Evolutionary conservation across 2,797 vertebrate genomes (phyloP).

Genomic region (Lutra lutra): DNA sequence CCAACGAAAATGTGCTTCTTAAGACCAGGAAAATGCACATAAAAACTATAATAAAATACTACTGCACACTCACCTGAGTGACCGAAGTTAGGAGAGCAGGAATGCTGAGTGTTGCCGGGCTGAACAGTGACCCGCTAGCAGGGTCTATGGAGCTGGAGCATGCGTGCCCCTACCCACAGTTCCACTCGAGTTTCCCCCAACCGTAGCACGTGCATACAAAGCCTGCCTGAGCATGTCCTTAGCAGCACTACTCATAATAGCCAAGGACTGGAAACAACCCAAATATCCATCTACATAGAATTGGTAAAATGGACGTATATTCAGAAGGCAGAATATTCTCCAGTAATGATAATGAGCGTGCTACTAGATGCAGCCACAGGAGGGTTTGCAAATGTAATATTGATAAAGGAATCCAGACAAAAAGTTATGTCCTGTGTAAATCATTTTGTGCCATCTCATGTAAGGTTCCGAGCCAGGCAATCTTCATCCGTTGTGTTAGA

Average conservation of each 20-base stretch:
- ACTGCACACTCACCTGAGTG: not conserved
- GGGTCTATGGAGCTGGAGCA: not conserved
- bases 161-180: not conserved
- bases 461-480: not conserved
- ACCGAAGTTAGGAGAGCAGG: not conserved
- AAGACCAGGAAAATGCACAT: not conserved
- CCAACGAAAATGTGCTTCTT: not conserved
- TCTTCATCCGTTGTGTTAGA: not conserved
- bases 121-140: not conserved
- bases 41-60: not conserved
- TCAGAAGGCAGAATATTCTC: not conserved
- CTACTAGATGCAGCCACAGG: not conserved
- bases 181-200: not conserved
- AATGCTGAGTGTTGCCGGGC: not conserved
- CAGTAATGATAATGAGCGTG: not conserved
- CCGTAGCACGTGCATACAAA: not conserved
- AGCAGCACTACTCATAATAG: not conserved
- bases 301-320: not conserved
- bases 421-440: not conserved
- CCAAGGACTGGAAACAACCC: not conserved
- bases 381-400: not conserved
- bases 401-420: not conserved
- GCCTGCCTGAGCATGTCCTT: not conserved
- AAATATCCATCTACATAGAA: not conserved
- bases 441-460: not conserved